phyloP scores from a whole-genome alignment of 1,140 invertebrate species.

The Tachypleus tridentatus region DNA sequence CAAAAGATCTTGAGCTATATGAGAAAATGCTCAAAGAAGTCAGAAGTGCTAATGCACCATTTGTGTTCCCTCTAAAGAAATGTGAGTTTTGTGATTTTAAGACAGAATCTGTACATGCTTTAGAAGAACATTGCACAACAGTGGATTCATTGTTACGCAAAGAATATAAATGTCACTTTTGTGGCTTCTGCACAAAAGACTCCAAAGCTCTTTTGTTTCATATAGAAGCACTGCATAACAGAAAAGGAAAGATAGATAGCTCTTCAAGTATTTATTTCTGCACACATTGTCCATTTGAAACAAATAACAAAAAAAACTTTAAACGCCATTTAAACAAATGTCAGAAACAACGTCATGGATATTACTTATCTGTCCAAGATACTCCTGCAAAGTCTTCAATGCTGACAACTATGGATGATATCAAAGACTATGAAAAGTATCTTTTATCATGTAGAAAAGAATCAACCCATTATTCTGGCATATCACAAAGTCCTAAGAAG shows the following conservation, averaged over 20 bases:
- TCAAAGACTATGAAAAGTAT: constrained; percentile 22
- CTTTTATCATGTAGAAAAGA: no score
- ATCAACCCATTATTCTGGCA: no score
- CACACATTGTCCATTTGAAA: constrained; percentile 85
- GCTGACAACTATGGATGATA: constrained; percentile 27
- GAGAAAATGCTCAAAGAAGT: constrained; percentile 52
- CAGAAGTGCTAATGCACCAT: constrained; percentile 54
- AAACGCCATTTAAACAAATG: constrained; percentile 78
- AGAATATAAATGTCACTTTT: constrained; percentile 60
- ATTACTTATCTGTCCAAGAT: constrained; percentile 67
- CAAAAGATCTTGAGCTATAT: constrained; percentile 73
- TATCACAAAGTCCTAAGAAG: no score
- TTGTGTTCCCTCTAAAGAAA: constrained; percentile 61
- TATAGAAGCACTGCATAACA: constrained; percentile 78
- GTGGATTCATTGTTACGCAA: constrained; percentile 74
- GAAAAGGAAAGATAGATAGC: constrained; percentile 63
- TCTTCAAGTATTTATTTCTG: constrained; percentile 76
- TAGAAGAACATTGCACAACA: constrained; percentile 80
- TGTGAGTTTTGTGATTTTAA: constrained; percentile 87
- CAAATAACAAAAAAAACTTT: constrained; percentile 85
- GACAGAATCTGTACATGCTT: constrained; percentile 71
- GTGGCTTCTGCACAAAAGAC: constrained; percentile 63
- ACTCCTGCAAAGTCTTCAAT: constrained; percentile 83
- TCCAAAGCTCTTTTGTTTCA: constrained; percentile 80
- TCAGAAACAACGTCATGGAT: constrained; percentile 74